Evolutionary conservation across 2,888 invertebrate species (phyloP).

Genomic region (Clivina fossor): DNA sequence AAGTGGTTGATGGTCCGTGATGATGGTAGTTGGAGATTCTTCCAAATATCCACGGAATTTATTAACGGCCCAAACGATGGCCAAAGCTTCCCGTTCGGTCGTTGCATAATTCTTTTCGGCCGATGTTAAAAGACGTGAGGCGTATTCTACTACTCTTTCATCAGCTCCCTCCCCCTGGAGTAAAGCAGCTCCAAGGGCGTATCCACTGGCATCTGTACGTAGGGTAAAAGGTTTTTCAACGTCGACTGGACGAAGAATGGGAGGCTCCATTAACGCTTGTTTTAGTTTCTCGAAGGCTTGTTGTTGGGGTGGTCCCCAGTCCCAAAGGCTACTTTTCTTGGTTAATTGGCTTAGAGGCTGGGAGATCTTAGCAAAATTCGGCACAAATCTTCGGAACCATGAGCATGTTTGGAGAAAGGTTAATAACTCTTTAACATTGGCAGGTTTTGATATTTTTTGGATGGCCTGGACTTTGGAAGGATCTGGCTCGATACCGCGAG

Average conservation of each 20-base stretch:
- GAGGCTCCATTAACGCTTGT: not conserved
- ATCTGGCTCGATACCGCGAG: too few relatives aligned
- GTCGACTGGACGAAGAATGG: not conserved
- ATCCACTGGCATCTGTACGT: slow-evolving; percentile 2
- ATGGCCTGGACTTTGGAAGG: not conserved
- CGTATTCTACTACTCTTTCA: slow-evolving; percentile 5
- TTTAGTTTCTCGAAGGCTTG: slow-evolving; percentile 1
- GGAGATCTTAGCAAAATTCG: slow-evolving; percentile 48
- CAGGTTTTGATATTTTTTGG: slow-evolving; percentile 23
- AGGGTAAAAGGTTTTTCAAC: not conserved
- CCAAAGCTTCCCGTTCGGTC: slow-evolving; percentile 6
- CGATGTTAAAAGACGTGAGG: not conserved
- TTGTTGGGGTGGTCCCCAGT: not conserved
- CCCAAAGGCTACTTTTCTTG: slow-evolving; percentile 32
- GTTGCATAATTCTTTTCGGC: slow-evolving; percentile 40
- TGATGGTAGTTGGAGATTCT: slow-evolving; percentile 44
- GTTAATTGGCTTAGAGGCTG: slow-evolving; percentile 50
- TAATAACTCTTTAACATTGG: slow-evolving; percentile 8
- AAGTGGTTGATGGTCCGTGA: slow-evolving; percentile 51
- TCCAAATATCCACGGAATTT: slow-evolving; percentile 49
- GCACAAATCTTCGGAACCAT: slow-evolving; percentile 37
- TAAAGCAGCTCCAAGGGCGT: slow-evolving; percentile 3
- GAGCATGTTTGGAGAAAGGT: slow-evolving; percentile 32
- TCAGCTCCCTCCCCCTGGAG: slow-evolving; percentile 6
- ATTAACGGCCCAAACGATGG: slow-evolving; percentile 43